phyloP scores from a whole-genome alignment of 2,888 invertebrate species.

The Cephus sareptanus region DNA sequence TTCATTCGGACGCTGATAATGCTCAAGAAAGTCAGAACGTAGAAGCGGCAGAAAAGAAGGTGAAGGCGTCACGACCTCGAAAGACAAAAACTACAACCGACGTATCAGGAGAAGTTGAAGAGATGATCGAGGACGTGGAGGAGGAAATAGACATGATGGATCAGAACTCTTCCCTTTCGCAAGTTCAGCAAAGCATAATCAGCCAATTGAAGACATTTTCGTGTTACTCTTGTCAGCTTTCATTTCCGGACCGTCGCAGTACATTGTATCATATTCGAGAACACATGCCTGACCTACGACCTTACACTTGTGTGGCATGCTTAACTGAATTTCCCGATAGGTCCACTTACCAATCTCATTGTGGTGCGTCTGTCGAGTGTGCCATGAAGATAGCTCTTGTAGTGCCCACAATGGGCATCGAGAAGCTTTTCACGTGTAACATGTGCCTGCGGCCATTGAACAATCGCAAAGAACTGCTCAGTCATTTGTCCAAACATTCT shows the following conservation, averaged over 20 bases:
- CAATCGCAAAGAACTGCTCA: slow-evolving; percentile 54
- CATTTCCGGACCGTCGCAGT: slow-evolving; percentile 53
- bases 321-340: slow-evolving; percentile 59
- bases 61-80: background rate
- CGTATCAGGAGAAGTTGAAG: slow-evolving; percentile 13
- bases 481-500: slow-evolving; percentile 54
- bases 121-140: slow-evolving; percentile 42
- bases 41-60: background rate
- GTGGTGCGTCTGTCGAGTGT: slow-evolving; percentile 67
- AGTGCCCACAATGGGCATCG: slow-evolving; percentile 54
- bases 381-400: slow-evolving; percentile 69
- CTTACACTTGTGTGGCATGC: slow-evolving; percentile 62
- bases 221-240: slow-evolving; percentile 56
- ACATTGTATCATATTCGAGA: slow-evolving; percentile 60
- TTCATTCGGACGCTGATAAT: slow-evolving; percentile 38
- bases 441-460: slow-evolving; percentile 58
- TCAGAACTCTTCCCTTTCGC: slow-evolving; percentile 52
- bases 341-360: slow-evolving; percentile 57
- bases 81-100: no score
- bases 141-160: slow-evolving; percentile 52
- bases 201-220: slow-evolving; percentile 62
- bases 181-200: slow-evolving; percentile 61
- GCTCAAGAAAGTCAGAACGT: slow-evolving; percentile 3
- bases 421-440: slow-evolving; percentile 62
- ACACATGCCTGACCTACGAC: slow-evolving; percentile 59